Evolutionary conservation across 2,797 vertebrate genomes (phyloP), one percentile per base, ranked within the genome.

Genomic region (Enteromius afrohamiltoni): DNA sequence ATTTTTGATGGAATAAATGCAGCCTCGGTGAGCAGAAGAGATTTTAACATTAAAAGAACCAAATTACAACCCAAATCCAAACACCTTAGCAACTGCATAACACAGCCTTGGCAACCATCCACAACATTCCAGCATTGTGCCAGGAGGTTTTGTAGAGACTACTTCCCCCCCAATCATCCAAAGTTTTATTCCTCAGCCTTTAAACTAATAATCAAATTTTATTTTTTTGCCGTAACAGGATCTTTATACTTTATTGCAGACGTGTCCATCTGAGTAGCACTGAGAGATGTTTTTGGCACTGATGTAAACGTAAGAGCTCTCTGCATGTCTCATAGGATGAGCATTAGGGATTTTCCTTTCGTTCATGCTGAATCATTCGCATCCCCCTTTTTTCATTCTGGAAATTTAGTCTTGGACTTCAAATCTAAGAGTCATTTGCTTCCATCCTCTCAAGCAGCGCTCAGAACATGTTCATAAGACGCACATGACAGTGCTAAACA

Each of bases 311-410:
- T 65, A 13, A 71, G 68, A 47, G 51, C 31, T 19, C 83, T 82
- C 77, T 69, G 73, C 69, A 69, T 85, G 79, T 83, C 78, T 84
- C 58, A 62, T 58, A 81, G 83, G 83, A 79, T 79, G 78, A 86
- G 79, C 77, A 23, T 80, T 77, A 45, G 80, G 82, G 83, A 88
- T 85, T 88, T 89, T 89, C 85, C 86, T 86, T 62, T 76, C 45
- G 68, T 75, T 85, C 55, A 19, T 64, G 76, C 71, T 86, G 83
- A 87, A 85, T 89, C 85, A 85, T 77, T 49, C 51, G 5, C 78
- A 68, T 68, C 69, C 42, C 65, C 49, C 75, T 82, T 80, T 83
- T 37, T 68, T 45, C 40, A 65, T 74, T 77, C 49, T 81, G 78
- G 83, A 83, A 75, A 77, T 84, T 69, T 74, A 74, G 75, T 77